Percentiles rank a stretch among this genome's conserved stretches.
Conservation (phyloP, 2,888 invertebrate genomes). For the Aricia artaxerxes region DNA sequence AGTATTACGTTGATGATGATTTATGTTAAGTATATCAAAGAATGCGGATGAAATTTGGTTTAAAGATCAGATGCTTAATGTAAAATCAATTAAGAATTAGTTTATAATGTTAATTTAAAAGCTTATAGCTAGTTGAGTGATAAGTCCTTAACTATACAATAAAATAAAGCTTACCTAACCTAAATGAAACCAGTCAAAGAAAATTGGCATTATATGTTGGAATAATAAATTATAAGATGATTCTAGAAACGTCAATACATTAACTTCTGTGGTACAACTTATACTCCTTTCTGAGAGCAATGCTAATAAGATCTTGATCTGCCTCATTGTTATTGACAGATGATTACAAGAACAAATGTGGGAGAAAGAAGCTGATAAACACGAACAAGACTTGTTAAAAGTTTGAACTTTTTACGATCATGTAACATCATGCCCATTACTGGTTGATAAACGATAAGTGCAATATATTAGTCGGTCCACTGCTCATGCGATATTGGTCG, state of each 20-base stretch:
- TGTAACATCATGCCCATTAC: conserved; percentile 71
- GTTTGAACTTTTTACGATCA: conserved; percentile 62
- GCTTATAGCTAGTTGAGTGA: background rate
- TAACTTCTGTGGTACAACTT: background rate
- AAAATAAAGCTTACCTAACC: no score
- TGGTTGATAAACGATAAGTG: conserved; percentile 73
- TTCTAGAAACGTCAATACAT: background rate
- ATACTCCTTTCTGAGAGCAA: background rate
- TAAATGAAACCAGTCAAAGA: no score
- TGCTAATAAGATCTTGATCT: background rate
- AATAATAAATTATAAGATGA: background rate
- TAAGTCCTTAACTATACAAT: background rate
- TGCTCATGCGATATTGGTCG: conserved; percentile 69
- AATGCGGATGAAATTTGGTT: background rate
- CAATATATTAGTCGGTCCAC: conserved; percentile 62
- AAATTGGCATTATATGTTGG: no score
- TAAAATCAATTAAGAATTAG: background rate
- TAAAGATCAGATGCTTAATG: background rate
- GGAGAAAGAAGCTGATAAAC: conserved; percentile 7
- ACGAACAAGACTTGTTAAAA: conserved; percentile 16
- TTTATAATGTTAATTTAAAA: no score
- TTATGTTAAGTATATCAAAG: background rate
- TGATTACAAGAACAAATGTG: conserved; percentile 4
- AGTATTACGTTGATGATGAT: background rate
- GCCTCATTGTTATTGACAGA: conserved; percentile 8